These are phyloP conservation scores for Sciaenops ocellatus DNA, from an alignment of 2,797 vertebrate species.

Conservation along the genomic window DNA sequence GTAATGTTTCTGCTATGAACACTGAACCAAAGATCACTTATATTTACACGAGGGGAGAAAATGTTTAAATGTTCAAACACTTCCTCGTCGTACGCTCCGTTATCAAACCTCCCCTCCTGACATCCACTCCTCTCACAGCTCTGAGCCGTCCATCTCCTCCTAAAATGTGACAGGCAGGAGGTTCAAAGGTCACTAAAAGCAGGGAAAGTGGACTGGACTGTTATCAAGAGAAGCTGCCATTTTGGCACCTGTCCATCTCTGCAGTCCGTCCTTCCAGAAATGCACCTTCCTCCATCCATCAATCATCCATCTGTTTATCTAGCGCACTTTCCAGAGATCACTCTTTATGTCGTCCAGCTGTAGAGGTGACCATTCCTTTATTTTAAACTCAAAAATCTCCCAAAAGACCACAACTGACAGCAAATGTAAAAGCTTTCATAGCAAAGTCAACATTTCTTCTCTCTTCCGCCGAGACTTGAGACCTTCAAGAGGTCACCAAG, in stretches of 20 bases:
- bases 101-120: background rate
- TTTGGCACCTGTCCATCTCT: slow-evolving; percentile 51
- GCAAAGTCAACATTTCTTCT: background rate
- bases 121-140: background rate
- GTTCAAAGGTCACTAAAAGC: slow-evolving; percentile 75
- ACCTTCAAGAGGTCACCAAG: slow-evolving; percentile 18
- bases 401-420: background rate
- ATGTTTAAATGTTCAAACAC: no score
- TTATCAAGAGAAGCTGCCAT: slow-evolving; percentile 50
- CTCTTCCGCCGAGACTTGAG: background rate
- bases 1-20: slow-evolving; percentile 42
- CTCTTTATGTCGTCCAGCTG: background rate
- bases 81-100: background rate
- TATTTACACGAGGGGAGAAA: background rate
- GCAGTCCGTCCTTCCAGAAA: background rate
- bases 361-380: background rate
- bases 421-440: background rate
- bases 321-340: background rate
- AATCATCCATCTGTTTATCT: slow-evolving; percentile 16
- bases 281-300: slow-evolving; percentile 5
- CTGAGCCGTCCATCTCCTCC: slow-evolving; percentile 10
- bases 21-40: slow-evolving; percentile 8
- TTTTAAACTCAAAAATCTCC: background rate
- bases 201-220: slow-evolving; percentile 54
- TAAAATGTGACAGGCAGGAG: slow-evolving; percentile 21